These are phyloP conservation scores for Romanogobio albipinnatus DNA, from an alignment of 2,113 vertebrate genomes.

Conservation along the genomic window DNA sequence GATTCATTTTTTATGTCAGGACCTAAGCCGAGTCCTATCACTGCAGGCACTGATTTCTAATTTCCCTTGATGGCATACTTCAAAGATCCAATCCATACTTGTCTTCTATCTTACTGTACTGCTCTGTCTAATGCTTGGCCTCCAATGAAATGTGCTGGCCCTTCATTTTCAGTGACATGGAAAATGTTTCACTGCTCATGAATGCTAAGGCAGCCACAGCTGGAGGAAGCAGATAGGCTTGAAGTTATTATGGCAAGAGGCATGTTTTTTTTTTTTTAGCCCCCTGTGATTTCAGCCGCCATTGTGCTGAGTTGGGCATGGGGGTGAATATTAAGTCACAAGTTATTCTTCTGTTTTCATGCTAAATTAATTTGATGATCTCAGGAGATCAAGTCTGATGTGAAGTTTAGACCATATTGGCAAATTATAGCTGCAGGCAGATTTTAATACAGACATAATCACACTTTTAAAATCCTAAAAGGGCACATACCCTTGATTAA, in stretches of 20 bases:
- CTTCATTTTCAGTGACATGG: slow-evolving; percentile 53
- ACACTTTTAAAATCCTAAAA: not conserved
- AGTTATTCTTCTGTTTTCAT: slow-evolving; percentile 56
- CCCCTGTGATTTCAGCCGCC: slow-evolving; percentile 61
- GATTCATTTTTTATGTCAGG: slow-evolving; percentile 32
- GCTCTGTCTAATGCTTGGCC: slow-evolving; percentile 44
- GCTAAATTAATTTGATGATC: slow-evolving; percentile 42
- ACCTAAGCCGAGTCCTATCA: slow-evolving; percentile 21
- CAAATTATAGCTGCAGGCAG: not conserved
- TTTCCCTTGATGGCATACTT: slow-evolving; percentile 59
- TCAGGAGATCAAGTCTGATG: slow-evolving; percentile 24
- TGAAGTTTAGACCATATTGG: not conserved
- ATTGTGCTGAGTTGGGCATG: slow-evolving; percentile 56
- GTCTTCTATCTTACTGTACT: slow-evolving; percentile 37
- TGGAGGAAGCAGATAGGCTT: slow-evolving; percentile 71
- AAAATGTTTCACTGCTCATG: slow-evolving; percentile 63
- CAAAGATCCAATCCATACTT: slow-evolving; percentile 52
- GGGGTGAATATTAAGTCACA: slow-evolving; percentile 64
- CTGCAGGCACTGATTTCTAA: slow-evolving; percentile 47
- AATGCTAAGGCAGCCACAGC: slow-evolving; percentile 71
- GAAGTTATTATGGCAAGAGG: slow-evolving; percentile 66
- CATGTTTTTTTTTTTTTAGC: slow-evolving; percentile 60
- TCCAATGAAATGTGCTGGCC: slow-evolving; percentile 57
- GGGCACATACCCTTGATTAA: not conserved
- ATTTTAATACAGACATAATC: not conserved